phyloP scores from a whole-genome alignment of 2,113 vertebrate species.

The Lynx canadensis region DNA sequence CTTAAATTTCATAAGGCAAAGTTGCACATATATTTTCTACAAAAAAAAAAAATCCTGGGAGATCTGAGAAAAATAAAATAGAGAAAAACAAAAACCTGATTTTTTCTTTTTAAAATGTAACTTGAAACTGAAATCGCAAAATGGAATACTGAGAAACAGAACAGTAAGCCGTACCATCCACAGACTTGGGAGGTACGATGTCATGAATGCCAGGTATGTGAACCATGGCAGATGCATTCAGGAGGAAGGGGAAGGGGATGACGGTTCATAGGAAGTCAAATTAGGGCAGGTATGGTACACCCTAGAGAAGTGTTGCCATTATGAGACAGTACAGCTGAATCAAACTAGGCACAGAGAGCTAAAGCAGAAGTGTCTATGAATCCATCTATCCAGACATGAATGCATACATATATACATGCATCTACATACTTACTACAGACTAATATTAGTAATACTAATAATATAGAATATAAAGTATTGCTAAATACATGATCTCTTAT shows the following conservation, averaged over 20 bases:
- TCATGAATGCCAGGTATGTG: background rate
- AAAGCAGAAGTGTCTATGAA: background rate
- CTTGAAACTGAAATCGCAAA: constrained; percentile 8
- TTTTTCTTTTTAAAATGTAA: background rate
- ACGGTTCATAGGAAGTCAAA: background rate
- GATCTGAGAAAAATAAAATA: background rate
- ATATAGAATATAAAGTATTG: background rate
- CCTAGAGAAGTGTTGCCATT: background rate
- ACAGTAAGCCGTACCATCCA: background rate
- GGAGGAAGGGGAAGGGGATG: background rate
- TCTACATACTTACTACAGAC: background rate
- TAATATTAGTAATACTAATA: background rate
- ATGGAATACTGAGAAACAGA: background rate
- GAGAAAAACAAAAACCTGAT: background rate
- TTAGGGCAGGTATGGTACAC: background rate
- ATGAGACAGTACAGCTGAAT: background rate
- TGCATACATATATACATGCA: background rate
- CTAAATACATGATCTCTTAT: background rate
- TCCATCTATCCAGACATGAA: background rate
- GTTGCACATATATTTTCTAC: background rate
- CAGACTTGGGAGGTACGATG: too few relatives aligned
- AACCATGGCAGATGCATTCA: background rate
- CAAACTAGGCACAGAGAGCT: background rate
- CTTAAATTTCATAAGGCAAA: constrained; percentile 3
- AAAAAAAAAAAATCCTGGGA: constrained; percentile 1